A percentile compares a stretch with the other conserved stretches of the same genome.
Conservation (phyloP, 2,113 vertebrate genomes). For the Scartelaos histophorus region DNA sequence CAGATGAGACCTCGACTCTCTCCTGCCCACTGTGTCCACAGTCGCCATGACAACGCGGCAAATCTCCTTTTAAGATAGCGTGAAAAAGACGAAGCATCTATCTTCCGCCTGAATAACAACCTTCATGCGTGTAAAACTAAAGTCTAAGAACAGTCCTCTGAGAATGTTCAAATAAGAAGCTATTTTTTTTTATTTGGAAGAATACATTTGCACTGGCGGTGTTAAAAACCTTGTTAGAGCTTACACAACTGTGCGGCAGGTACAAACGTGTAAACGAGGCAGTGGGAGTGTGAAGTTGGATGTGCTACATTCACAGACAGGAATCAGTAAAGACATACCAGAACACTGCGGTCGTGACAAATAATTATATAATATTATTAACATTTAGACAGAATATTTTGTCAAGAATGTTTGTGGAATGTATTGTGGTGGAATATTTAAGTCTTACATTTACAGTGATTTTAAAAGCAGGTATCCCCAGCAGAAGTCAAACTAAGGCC, state of each 20-base stretch:
- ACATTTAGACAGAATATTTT: not conserved
- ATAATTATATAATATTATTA: not conserved
- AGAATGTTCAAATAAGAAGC: not conserved
- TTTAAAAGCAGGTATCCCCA: not conserved
- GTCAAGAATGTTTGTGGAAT: not conserved
- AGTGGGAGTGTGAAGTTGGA: not conserved
- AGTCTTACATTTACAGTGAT: not conserved
- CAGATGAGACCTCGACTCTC: constrained; percentile 64
- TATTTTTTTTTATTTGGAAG: not conserved
- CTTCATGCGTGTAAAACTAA: constrained; percentile 10
- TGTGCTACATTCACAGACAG: not conserved
- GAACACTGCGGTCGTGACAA: not conserved
- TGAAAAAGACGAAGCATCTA: constrained; percentile 38
- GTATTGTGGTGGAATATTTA: not conserved
- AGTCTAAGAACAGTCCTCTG: constrained; percentile 3
- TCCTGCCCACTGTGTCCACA: constrained; percentile 41
- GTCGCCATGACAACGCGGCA: constrained; percentile 75
- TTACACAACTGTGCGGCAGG: constrained; percentile 14
- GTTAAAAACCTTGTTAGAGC: constrained; percentile 9
- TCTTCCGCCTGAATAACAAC: constrained; percentile 25
- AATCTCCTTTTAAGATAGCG: constrained; percentile 60
- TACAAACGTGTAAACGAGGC: constrained; percentile 19
- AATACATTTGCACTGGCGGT: constrained; percentile 16
- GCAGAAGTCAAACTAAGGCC: not conserved
- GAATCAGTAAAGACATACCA: not conserved